Conservation (phyloP, 2,113 vertebrate species). For the Cranoglanis bouderius region DNA sequence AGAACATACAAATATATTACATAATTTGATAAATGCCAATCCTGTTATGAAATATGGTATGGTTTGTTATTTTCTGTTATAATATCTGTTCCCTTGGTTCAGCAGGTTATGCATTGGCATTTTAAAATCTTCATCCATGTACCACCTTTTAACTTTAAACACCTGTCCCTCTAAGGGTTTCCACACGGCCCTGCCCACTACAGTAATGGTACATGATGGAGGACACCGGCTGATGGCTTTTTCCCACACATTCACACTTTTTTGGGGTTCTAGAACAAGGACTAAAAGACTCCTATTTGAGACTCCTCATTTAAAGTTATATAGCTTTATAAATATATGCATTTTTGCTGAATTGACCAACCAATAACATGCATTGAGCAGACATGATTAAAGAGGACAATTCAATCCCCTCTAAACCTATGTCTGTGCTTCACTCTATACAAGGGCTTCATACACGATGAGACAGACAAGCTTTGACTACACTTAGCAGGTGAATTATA, state of each 20-base stretch:
- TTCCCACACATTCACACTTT: too few species aligned
- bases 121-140: neutral
- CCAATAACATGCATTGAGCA: neutral
- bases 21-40: neutral
- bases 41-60: neutral
- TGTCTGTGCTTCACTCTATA: neutral
- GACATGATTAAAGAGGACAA: neutral
- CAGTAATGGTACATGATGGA: neutral
- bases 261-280: too few species aligned
- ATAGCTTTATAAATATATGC: neutral
- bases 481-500: conserved; percentile 40
- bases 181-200: neutral
- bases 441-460: conserved; percentile 12
- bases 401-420: neutral
- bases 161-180: neutral
- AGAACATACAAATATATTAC: neutral
- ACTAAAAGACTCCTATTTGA: neutral
- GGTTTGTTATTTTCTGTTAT: neutral
- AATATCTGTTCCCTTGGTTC: neutral
- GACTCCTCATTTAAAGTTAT: neutral
- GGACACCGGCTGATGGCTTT: neutral
- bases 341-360: neutral
- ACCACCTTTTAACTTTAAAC: neutral
- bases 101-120: neutral
- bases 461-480: conserved; percentile 23